Base-by-base conservation (phyloP, 2,888 invertebrate species). In the Noctua janthina region DNA sequence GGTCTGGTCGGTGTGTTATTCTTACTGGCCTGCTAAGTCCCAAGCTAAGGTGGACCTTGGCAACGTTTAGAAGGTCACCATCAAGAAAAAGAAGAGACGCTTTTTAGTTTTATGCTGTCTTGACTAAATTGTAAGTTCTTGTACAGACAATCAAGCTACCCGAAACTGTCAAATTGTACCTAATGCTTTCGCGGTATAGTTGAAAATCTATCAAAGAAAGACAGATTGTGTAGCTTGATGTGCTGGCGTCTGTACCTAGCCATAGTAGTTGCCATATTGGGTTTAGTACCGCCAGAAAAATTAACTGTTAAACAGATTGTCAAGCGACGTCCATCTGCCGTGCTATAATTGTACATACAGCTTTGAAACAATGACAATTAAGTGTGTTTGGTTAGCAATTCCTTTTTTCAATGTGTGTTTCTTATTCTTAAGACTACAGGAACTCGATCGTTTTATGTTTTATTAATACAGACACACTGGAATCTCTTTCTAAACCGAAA, bases 21-120 rank as follows among this genome's bases (percentile, higher is more conserved):
- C 97, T 98, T 98, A 98, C 98, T 98, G 98, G 98, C 98, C 98
- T 98, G 98, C 98, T 98, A 98, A 98, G 98, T 98, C 98, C 98
- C 98, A 98, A 98, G 98, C 97, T 97, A 96, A 97, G 97, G 95
- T 91, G 93, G 93, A 91, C 83, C 83, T 82, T 80, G 62, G 67
- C 91, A 85, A 79, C 91, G 35, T 35, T 64, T 7, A 3, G 76
- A 86, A 86, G 81, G 10, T 62, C 7, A 35, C n/a, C 49, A 74
- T 35, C 35, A 75, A 23, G 49, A 74, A 54, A 39, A 68, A 43
- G 54, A 76, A 46, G 56, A 43, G 5, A 13, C 15, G 20, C 17
- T 49, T 11, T 17, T 8, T 20, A 8, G 4, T 49, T 64, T 74
- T 23, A 23, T 35, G 20, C 39, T 15, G 8, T 71, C 1, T 20